Conservation (phyloP, 2,113 vertebrate genomes). For the Tupaia chinensis region DNA sequence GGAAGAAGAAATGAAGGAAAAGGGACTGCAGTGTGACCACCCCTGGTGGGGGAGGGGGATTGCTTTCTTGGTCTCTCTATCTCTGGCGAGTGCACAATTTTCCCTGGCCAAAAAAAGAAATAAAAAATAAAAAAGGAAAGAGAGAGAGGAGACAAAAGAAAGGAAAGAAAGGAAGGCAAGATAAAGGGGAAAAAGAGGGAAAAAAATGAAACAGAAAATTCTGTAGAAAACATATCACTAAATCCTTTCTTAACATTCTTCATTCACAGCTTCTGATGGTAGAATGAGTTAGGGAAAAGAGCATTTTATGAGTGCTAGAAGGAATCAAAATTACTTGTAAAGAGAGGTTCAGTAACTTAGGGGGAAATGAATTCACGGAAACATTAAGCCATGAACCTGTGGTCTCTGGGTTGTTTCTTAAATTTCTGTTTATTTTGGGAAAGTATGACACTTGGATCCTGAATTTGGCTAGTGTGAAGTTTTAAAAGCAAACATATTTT, state of each 20-base stretch:
- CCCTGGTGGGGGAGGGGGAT: no score
- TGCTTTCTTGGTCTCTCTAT: no score
- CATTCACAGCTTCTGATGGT: neutral
- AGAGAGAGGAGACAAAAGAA: no score
- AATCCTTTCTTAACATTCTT: neutral
- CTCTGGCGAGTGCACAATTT: no score
- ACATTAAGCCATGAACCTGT: neutral
- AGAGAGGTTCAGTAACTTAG: neutral
- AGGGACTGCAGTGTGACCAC: no score
- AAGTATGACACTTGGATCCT: conserved; percentile 8
- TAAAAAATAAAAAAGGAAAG: no score
- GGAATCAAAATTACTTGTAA: conserved; percentile 2
- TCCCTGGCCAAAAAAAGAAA: no score
- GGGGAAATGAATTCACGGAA: neutral
- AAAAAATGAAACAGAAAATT: neutral
- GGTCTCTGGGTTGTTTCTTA: neutral
- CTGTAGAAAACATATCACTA: neutral
- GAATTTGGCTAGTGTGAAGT: neutral
- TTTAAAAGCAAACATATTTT: conserved; percentile 54
- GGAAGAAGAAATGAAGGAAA: no score
- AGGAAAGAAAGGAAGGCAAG: no score
- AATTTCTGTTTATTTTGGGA: conserved; percentile 49
- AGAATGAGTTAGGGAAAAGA: neutral
- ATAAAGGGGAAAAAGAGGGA: no score
- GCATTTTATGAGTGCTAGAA: conserved; percentile 23